Base-by-base conservation (phyloP, 2,888 invertebrate species). In the Heliconius hortense region DNA sequence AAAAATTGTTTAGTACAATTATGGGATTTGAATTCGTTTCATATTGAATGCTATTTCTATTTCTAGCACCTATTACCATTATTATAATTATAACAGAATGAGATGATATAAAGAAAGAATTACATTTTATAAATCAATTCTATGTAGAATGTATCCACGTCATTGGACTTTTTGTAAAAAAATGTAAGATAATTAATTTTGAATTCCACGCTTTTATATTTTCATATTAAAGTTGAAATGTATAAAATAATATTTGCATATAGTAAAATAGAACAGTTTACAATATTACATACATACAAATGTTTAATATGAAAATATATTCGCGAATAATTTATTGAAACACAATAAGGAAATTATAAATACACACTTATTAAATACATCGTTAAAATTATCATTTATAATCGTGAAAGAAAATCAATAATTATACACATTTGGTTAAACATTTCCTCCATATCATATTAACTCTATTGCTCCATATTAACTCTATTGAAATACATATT, bases 381-480 rank as follows among this genome's bases (percentile, higher is more conserved):
- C 39, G 39, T 66, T 39, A 35, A 35, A 39, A 39, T 66, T 13
- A 66, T 66, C 15, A 66, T 15, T 35, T 35, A 10, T 8, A 35
- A 35, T 35, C 35, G 24, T 66, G 24, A n/a, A 39, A 39, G 15
- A 66, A 66, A 39, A 66, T 39, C 24, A 39, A 66, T 39, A 24
- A 53, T 18, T 39, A 24, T n/a, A 63, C 10, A 35, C 24, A 66
- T 39, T 66, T 66, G 64, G 64, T 24, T 66, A 39, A 39, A 39
- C 64, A 24, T 66, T 66, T 39, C 39, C 35, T 66, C 35, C n/a
- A n/a, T n/a, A n/a, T n/a, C 64, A 64, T 39, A 63, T n/a, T 63
- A 39, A 39, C 64, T 63, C 62, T 64, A 59, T 3, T 24, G 59
- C 35, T 66, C 35, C 64, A 64, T 39, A 63, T n/a, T 63, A 39